Evolutionary conservation across 2,888 invertebrate genomes (phyloP).

Genomic region (Melipona beecheii): DNA sequence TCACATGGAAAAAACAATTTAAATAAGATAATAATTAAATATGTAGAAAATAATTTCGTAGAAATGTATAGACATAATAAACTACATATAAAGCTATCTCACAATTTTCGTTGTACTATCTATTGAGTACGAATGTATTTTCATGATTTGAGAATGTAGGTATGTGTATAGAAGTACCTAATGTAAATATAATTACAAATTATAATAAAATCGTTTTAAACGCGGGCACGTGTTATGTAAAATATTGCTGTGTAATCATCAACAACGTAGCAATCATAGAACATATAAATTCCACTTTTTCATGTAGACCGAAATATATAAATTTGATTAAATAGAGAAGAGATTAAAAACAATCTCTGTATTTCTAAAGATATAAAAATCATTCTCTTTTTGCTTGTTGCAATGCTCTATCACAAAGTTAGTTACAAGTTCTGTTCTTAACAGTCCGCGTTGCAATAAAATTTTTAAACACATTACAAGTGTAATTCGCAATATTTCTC

Average conservation of each 20-base stretch:
- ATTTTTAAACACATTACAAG: conserved; percentile 35
- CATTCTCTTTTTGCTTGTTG: conserved; percentile 46
- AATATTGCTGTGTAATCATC: conserved; percentile 51
- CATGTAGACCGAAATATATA: conserved; percentile 39
- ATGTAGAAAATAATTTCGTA: conserved; percentile 15
- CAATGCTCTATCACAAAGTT: conserved; percentile 65
- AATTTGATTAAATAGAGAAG: conserved; percentile 52
- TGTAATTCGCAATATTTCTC: conserved; percentile 27
- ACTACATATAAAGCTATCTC: conserved; percentile 22
- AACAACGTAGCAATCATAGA: conserved; percentile 48
- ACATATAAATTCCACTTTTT: conserved; percentile 46
- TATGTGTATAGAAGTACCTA: conserved; percentile 60
- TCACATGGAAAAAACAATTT: not conserved
- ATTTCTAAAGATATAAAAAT: conserved; percentile 60
- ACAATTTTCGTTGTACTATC: conserved; percentile 17
- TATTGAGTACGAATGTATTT: conserved; percentile 10
- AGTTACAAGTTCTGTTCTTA: conserved; percentile 51
- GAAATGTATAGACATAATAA: conserved; percentile 20
- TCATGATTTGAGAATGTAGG: conserved; percentile 57
- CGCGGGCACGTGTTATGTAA: conserved; percentile 3
- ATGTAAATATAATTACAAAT: conserved; percentile 56
- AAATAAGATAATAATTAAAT: conserved; percentile 16
- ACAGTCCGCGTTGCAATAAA: conserved; percentile 51
- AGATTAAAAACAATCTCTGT: conserved; percentile 47
- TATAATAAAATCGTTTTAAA: conserved; percentile 53